Evolutionary conservation across 2,888 invertebrate genomes (phyloP).

Genomic region (Zeuzera pyrina): DNA sequence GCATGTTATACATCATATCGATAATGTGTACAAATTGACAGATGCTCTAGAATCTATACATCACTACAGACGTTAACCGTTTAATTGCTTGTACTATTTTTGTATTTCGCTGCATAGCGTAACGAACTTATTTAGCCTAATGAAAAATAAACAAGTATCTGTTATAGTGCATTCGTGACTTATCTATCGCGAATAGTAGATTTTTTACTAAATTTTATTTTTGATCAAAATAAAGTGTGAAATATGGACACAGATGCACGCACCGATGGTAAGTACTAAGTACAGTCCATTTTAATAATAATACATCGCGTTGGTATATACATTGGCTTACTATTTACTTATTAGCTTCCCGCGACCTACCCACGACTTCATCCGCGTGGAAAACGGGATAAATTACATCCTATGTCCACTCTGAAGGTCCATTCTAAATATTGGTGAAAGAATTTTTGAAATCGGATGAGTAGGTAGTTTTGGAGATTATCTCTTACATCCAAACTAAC

Average conservation of each 20-base stretch:
- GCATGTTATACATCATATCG: no score
- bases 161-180: constrained; percentile 28
- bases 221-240: constrained; percentile 16
- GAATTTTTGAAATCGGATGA: no score
- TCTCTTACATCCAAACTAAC: no score
- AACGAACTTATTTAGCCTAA: constrained; percentile 41
- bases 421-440: no score
- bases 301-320: constrained; percentile 1
- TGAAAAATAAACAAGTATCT: constrained; percentile 45
- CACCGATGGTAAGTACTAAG: constrained; percentile 43
- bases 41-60: no score
- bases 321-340: constrained; percentile 15
- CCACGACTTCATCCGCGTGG: constrained; percentile 37
- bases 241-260: constrained; percentile 42
- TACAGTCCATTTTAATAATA: constrained; percentile 8
- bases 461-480: no score
- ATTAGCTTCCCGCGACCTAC: no score
- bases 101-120: constrained; percentile 31
- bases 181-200: no score
- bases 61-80: no score
- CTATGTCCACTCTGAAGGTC: constrained; percentile 18
- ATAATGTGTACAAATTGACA: no score
- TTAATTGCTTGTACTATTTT: no score
- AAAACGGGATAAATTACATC: constrained; percentile 46
- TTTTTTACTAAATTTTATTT: constrained; percentile 5